Base-by-base conservation (phyloP, 2,888 invertebrate species). In the Noctuana brunneofusca region DNA sequence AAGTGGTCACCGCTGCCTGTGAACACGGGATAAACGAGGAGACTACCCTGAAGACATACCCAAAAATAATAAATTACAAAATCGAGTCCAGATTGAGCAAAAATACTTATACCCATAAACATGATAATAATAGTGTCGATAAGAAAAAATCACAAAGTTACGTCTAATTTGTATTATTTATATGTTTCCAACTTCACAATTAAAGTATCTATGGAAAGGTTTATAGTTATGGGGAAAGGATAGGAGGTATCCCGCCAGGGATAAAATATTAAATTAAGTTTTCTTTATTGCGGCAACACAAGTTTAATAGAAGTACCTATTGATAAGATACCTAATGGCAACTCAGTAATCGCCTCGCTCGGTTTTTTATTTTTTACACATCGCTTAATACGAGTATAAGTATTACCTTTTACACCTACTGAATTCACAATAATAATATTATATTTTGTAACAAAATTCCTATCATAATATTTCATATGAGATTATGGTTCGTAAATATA, bases 281-380 rank as follows among this genome's bases (percentile, higher is more conserved):
- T 41, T 55, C 55, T 27, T 43, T 27, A 55, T n/a, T n/a, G n/a
- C 52, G 30, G 16, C 27, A 16, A 27, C 43, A 55, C 27, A 55
- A 55, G 43, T 55, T 55, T 55, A 55, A 27, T 55, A 24, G 16
- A 55, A 55, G n/a, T n/a, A n/a, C n/a, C n/a, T n/a, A n/a, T n/a
- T n/a, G n/a, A n/a, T n/a, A n/a, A n/a, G n/a, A n/a, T n/a, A n/a
- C n/a, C 43, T 16, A 43, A 27, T 14, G 27, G 16, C 24, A 43
- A 55, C 43, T 55, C 24, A 14, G 55, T 43, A 41, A 41, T 24
- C 41, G 18, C 16, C 12, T 18, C 43, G 55, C 27, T 55, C 14
- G 6, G 27, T 1, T 14, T n/a, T n/a, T n/a, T n/a, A 18, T 30
- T 30, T 52, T 55, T 55, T 41, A 55, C 43, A 55, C 55, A 27